These are phyloP conservation scores for Phthorimaea operculella DNA, from an alignment of 1,140 invertebrate species.

Conservation along the genomic window DNA sequence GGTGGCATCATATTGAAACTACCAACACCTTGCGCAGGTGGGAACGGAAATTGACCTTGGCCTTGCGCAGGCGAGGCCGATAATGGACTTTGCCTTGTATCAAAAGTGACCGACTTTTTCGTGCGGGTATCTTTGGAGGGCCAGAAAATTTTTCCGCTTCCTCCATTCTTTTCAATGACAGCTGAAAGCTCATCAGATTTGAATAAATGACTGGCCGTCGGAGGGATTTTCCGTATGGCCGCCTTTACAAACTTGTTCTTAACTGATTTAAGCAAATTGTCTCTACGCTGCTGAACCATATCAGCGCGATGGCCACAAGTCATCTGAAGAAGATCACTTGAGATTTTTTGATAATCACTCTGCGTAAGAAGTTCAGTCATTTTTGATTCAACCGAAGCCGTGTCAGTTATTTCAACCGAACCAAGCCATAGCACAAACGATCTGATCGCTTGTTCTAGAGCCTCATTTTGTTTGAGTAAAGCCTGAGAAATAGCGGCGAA, in stretches of 20 bases:
- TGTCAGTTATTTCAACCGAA: background rate
- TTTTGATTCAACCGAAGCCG: constrained; percentile 2
- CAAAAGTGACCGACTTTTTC: background rate
- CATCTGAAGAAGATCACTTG: constrained; percentile 10
- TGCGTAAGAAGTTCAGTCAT: constrained; percentile 6
- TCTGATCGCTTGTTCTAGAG: background rate
- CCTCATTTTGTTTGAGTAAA: constrained; percentile 7
- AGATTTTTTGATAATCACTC: constrained; percentile 6
- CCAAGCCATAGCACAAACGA: constrained; percentile 2
- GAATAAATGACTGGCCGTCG: constrained; percentile 5
- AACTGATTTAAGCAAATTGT: constrained; percentile 4
- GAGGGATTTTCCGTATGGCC: constrained; percentile 10
- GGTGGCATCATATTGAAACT: background rate
- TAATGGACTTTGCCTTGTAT: background rate
- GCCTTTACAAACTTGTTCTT: constrained; percentile 8
- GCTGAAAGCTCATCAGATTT: background rate
- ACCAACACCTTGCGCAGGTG: background rate
- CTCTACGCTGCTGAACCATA: constrained; percentile 10
- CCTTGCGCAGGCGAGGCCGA: background rate
- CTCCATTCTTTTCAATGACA: background rate
- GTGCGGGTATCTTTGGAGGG: background rate
- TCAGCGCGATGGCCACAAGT: constrained; percentile 10
- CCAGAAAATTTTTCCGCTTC: background rate
- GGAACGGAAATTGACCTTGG: background rate
- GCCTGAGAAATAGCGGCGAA: constrained; percentile 9